Percentiles rank a stretch among this genome's conserved stretches.
Evolutionary conservation across 1,140 invertebrate species (phyloP).

Genomic region (Seison nebaliae): DNA sequence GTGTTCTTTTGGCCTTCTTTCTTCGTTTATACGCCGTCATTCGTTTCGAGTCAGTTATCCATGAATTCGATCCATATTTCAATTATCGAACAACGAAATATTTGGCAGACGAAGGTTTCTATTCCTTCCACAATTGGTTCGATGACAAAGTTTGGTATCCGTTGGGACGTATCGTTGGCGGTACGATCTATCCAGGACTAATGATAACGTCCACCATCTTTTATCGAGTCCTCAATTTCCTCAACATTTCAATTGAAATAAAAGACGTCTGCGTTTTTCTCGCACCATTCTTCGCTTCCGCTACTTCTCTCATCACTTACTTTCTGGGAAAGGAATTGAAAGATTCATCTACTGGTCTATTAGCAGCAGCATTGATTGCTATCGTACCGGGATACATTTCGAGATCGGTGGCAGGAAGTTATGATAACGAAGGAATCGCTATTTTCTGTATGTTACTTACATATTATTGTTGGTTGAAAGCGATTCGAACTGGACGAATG

Average conservation of each 20-base stretch:
- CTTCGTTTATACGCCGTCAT: conserved; percentile 80
- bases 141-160: conserved; percentile 96
- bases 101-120: conserved; percentile 77
- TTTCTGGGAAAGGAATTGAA: conserved; percentile 75
- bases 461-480: conserved; percentile 88
- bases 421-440: conserved; percentile 93
- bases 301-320: conserved; percentile 81
- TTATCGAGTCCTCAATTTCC: conserved; percentile 55
- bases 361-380: conserved; percentile 71
- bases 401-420: conserved; percentile 76
- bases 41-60: conserved; percentile 82
- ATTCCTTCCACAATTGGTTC: conserved; percentile 95
- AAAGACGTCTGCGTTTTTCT: conserved; percentile 89
- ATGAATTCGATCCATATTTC: conserved; percentile 96
- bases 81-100: conserved; percentile 87
- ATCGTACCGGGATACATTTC: conserved; percentile 93
- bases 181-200: conserved; percentile 77
- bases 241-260: conserved; percentile 81
- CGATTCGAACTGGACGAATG: conserved; percentile 75
- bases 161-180: conserved; percentile 64
- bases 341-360: conserved; percentile 63
- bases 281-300: conserved; percentile 76
- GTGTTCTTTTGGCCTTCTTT: conserved; percentile 83
- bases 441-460: conserved; percentile 94
- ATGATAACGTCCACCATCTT: conserved; percentile 84